Percentiles rank a stretch among this genome's conserved stretches.
Evolutionary conservation across 2,888 invertebrate species (phyloP).

Genomic region (Ganaspis brasiliensis): DNA sequence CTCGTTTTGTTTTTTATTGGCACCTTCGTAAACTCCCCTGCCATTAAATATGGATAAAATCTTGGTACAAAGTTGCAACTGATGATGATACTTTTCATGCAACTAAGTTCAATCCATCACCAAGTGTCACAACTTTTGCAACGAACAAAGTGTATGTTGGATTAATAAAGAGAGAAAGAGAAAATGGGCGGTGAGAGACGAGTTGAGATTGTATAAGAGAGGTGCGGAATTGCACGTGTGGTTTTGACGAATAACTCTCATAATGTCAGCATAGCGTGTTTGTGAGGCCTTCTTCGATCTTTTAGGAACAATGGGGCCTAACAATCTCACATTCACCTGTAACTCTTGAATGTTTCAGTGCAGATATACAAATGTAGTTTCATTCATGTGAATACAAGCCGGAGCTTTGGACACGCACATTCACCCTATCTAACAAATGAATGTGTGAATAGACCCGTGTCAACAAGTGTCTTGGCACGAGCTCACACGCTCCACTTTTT

Average conservation of each 20-base stretch:
- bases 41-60: neutral
- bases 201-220: neutral
- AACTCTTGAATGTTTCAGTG: neutral
- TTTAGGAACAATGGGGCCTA: neutral
- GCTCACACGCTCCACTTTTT: conserved; percentile 58
- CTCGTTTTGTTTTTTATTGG: neutral
- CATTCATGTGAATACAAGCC: conserved; percentile 19
- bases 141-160: conserved; percentile 3
- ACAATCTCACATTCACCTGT: neutral
- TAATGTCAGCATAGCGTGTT: conserved; percentile 22
- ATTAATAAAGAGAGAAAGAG: conserved; percentile 28
- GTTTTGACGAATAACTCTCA: conserved; percentile 30
- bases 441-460: conserved; percentile 56
- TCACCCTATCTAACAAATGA: conserved; percentile 45
- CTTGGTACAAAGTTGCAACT: neutral
- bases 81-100: neutral
- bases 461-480: conserved; percentile 64
- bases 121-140: conserved; percentile 26
- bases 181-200: neutral
- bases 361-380: neutral
- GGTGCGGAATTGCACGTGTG: conserved; percentile 7
- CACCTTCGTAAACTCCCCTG: neutral
- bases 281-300: conserved; percentile 27
- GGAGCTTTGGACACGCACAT: conserved; percentile 56
- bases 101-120: conserved; percentile 26